Conservation (phyloP, 2,113 vertebrate genomes). For the Peucedramus taeniatus region DNA sequence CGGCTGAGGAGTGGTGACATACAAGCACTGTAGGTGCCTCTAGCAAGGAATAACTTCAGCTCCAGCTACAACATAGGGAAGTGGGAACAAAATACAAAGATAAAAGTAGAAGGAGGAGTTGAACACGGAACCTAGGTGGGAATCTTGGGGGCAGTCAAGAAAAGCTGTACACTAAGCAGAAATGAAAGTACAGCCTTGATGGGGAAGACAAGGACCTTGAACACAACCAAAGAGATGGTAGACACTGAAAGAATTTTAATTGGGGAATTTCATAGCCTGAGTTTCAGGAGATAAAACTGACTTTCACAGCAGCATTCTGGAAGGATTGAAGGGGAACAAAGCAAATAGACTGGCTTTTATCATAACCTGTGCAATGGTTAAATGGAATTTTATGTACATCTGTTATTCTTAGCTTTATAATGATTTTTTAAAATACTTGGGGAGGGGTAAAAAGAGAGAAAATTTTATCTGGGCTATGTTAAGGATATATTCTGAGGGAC, state of each 20-base stretch:
- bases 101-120: constrained; percentile 5
- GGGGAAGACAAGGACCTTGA: constrained; percentile 15
- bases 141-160: constrained; percentile 5
- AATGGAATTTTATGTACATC: background rate
- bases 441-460: background rate
- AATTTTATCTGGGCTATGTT: background rate
- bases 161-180: background rate
- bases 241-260: constrained; percentile 42
- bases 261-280: constrained; percentile 20
- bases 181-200: constrained; percentile 16
- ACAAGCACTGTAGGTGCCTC: background rate
- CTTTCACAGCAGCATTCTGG: constrained; percentile 9
- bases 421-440: background rate
- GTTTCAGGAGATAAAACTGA: constrained; percentile 45
- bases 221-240: background rate
- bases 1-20: background rate
- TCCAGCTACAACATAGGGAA: background rate
- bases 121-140: background rate
- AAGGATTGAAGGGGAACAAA: constrained; percentile 40
- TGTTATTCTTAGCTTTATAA: background rate
- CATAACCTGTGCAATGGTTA: background rate
- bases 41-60: background rate
- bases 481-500: background rate
- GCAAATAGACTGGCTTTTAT: constrained; percentile 40
- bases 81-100: background rate